Percentiles rank a stretch among this genome's conserved stretches.
These are phyloP conservation scores for Hipparchia semele DNA, from an alignment of 2,888 invertebrate species.

Conservation along the genomic window DNA sequence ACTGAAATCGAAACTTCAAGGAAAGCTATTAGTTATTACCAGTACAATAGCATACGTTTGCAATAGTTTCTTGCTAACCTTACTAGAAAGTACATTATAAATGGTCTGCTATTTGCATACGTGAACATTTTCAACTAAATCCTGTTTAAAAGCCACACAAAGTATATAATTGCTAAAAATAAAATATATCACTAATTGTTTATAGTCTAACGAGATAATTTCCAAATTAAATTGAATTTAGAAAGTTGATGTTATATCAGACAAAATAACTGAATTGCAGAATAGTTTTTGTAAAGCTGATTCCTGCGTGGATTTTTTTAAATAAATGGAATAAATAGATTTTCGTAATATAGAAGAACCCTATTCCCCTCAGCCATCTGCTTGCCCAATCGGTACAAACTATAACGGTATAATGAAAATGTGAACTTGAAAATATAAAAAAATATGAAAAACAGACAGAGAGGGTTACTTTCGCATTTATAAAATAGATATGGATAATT, in stretches of 20 bases:
- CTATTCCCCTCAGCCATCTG: no score
- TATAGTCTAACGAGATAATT: constrained; percentile 19
- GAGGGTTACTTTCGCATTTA: no score
- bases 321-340: no score
- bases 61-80: constrained; percentile 17
- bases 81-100: constrained; percentile 23
- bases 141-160: constrained; percentile 32
- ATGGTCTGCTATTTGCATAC: constrained; percentile 31
- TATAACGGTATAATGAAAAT: no score
- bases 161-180: constrained; percentile 26
- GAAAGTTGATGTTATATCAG: constrained; percentile 19
- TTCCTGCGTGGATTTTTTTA: no score
- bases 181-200: constrained; percentile 10
- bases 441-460: no score
- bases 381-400: no score
- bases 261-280: constrained; percentile 18
- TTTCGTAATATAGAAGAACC: no score
- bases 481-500: no score
- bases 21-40: background rate
- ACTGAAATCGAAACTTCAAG: constrained; percentile 9
- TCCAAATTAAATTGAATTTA: constrained; percentile 13
- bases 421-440: no score
- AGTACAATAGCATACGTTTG: constrained; percentile 1
- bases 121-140: constrained; percentile 23
- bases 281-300: no score